Conservation (phyloP, 1,140 invertebrate species). For the Aphelinus certus region DNA sequence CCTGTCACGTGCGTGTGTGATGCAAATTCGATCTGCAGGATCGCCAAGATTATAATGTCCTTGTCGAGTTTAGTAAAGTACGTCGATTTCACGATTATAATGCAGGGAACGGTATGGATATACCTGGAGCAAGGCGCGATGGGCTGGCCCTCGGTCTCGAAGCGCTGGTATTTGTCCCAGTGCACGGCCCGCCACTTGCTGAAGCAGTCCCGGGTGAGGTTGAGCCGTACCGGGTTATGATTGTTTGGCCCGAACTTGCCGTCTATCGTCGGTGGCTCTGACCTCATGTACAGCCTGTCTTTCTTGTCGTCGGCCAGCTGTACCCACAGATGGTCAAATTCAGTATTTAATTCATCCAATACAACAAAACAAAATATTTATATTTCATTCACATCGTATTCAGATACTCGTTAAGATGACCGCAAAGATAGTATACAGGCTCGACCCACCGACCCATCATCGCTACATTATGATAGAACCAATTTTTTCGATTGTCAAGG, state of each 20-base stretch:
- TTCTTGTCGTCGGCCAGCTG: constrained; percentile 23
- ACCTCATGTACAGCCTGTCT: constrained; percentile 36
- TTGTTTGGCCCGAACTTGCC: constrained; percentile 31
- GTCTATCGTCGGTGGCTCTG: constrained; percentile 36
- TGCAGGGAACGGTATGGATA: not conserved
- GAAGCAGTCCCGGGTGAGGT: constrained; percentile 37
- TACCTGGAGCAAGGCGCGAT: constrained; percentile 30
- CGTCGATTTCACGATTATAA: too few relatives aligned
- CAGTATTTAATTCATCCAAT: not conserved
- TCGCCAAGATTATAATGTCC: too few relatives aligned
- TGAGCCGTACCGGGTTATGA: constrained; percentile 38
- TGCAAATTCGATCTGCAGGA: too few relatives aligned
- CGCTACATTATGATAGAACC: too few relatives aligned
- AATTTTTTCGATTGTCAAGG: too few relatives aligned
- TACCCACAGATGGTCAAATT: not conserved
- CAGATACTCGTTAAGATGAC: not conserved
- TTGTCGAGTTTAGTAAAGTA: too few relatives aligned
- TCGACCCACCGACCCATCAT: not conserved
- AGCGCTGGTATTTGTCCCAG: constrained; percentile 37
- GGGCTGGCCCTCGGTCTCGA: constrained; percentile 40
- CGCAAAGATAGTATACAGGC: too few relatives aligned
- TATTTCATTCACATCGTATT: not conserved
- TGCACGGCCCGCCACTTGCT: constrained; percentile 37
- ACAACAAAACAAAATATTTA: not conserved
- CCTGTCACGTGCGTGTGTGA: not conserved